Evolutionary conservation across 2,797 vertebrate species (phyloP).

Genomic region (Botia almorhae): DNA sequence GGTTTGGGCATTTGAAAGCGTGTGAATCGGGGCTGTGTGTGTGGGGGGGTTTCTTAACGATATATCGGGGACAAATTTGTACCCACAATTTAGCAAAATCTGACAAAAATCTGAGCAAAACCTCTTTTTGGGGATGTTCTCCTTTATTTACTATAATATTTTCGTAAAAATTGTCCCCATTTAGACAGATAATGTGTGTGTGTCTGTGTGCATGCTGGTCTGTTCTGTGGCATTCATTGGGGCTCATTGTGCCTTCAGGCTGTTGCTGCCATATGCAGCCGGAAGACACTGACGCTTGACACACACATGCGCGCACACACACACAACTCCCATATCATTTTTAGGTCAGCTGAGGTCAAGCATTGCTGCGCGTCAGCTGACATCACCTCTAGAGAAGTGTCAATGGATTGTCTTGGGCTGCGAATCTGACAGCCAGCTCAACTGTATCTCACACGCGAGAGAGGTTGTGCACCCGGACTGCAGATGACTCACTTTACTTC

Average conservation of each 20-base stretch:
- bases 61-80: no score
- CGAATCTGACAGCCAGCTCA: constrained; percentile 45
- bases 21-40: no score
- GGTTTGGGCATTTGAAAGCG: no score
- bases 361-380: constrained; percentile 44
- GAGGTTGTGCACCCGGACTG: constrained; percentile 25
- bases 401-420: constrained; percentile 42
- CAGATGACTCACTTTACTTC: constrained; percentile 34
- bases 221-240: constrained; percentile 42
- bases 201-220: neutral
- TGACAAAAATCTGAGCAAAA: no score
- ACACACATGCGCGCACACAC: constrained; percentile 10
- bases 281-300: constrained; percentile 40
- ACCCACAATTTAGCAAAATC: no score
- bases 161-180: no score
- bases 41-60: no score
- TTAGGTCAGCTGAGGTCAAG: constrained; percentile 50
- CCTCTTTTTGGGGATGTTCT: no score
- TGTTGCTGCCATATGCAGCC: constrained; percentile 45
- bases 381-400: constrained; percentile 46
- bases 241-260: constrained; percentile 43
- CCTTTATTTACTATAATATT: no score
- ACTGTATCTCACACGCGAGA: constrained; percentile 41
- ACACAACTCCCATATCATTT: constrained; percentile 36
- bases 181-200: no score